phyloP scores from a whole-genome alignment of 1,140 invertebrate species.

The Trachelipus rathkii region DNA sequence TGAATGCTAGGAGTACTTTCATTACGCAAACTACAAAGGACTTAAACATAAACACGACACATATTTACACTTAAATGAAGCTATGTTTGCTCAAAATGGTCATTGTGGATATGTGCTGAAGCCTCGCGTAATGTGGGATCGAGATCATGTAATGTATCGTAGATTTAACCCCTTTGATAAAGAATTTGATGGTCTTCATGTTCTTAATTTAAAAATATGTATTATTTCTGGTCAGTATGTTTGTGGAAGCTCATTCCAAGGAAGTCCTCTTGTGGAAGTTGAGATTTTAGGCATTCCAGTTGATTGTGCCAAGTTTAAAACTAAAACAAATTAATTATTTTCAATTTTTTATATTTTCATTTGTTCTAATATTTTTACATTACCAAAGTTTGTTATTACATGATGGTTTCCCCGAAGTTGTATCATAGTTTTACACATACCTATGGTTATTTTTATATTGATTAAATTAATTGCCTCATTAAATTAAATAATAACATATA shows the following conservation, averaged over 20 bases:
- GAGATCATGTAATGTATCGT: slow-evolving; percentile 81
- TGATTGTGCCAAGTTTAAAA: slow-evolving; percentile 84
- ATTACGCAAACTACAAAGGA: too few relatives aligned
- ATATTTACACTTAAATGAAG: slow-evolving; percentile 78
- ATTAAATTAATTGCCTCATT: too few relatives aligned
- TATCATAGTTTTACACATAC: too few relatives aligned
- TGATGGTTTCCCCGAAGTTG: too few relatives aligned
- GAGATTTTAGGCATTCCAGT: slow-evolving; percentile 76
- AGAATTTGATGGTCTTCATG: slow-evolving; percentile 85
- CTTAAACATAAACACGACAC: too few relatives aligned
- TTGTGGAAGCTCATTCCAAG: slow-evolving; percentile 65
- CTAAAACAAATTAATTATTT: too few relatives aligned
- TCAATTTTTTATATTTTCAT: too few relatives aligned
- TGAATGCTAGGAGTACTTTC: too few relatives aligned
- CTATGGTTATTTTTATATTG: too few relatives aligned
- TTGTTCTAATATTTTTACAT: too few relatives aligned
- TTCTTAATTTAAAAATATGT: slow-evolving; percentile 75
- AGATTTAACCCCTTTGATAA: slow-evolving; percentile 90
- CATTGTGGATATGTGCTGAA: slow-evolving; percentile 83
- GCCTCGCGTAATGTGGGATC: slow-evolving; percentile 86
- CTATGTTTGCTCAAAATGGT: slow-evolving; percentile 90
- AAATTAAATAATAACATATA: too few relatives aligned
- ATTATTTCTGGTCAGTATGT: slow-evolving; percentile 89
- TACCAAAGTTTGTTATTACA: too few relatives aligned
- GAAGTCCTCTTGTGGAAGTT: slow-evolving; percentile 82